These are phyloP conservation scores for Philereme vetulata DNA, from an alignment of 2,888 invertebrate genomes.

Conservation along the genomic window DNA sequence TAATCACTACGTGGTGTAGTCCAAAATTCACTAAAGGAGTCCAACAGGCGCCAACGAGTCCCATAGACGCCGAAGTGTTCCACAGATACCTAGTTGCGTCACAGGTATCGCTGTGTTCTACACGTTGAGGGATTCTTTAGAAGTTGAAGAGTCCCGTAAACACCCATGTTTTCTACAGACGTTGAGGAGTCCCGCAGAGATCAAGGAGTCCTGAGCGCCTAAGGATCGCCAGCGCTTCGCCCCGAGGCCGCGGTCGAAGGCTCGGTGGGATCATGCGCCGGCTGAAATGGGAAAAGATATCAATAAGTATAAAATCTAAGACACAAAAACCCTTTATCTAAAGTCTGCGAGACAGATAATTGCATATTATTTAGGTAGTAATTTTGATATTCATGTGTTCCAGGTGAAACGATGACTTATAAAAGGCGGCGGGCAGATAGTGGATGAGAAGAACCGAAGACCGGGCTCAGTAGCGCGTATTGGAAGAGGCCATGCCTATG, in stretches of 20 bases:
- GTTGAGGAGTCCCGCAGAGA: conserved; percentile 2
- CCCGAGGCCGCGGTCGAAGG: conserved; percentile 60
- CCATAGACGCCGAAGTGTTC: neutral
- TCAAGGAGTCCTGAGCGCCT: conserved; percentile 10
- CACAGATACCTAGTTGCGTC: neutral
- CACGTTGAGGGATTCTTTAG: too few relatives aligned
- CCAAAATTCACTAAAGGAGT: conserved; percentile 18
- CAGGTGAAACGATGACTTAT: too few relatives aligned
- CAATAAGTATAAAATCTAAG: neutral
- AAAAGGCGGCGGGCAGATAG: too few relatives aligned
- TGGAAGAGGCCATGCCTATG: too few relatives aligned
- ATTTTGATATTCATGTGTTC: too few relatives aligned
- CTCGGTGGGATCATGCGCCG: conserved; percentile 69
- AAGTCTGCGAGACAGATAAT: too few relatives aligned
- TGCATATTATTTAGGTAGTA: too few relatives aligned
- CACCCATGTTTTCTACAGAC: neutral
- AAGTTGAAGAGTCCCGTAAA: neutral
- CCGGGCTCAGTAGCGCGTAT: too few relatives aligned
- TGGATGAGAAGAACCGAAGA: too few relatives aligned
- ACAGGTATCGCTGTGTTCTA: too few relatives aligned
- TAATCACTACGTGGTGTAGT: conserved; percentile 28
- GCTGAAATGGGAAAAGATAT: conserved; percentile 53
- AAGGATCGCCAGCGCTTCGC: conserved; percentile 45
- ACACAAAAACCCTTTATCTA: too few relatives aligned
- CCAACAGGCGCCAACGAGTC: conserved; percentile 7